Base-by-base conservation (phyloP, 2,113 vertebrate species). In the Paralichthys olivaceus region DNA sequence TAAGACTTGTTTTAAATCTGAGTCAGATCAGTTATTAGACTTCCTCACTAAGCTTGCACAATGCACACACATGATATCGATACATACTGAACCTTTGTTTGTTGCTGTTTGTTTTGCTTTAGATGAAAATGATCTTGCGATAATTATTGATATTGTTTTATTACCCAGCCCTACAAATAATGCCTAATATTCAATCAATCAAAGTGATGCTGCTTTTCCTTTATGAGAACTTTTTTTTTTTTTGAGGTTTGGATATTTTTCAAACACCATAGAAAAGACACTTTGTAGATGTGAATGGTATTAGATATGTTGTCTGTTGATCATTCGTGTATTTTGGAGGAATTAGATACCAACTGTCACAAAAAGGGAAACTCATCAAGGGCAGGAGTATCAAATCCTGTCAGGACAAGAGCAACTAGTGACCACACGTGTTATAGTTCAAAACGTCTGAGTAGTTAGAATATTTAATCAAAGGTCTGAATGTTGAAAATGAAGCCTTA, bases 401-500 rank as follows among this genome's bases (percentile, higher is more conserved):
- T 45, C 55, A 68, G 43, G 80, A 34, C 37, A 49, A 57, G 19
- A 72, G 13, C 7, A 68, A 64, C 20, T 20, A 15, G 53, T 63
- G 60, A 53, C 40, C 29, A 47, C 74, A 60, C 55, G 25, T 40
- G 20, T 4, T 26, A 1, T 43, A 20, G 6, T 14, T 19, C 1
- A 40, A 15, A 1, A 49, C 56, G 9, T 55, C 1, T 66, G 26
- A 61, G 28, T 57, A 20, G 63, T 51, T 61, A 47, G 43, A 19
- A 47, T 40, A 47, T 47, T 15, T 17, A n/a, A 12, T 14, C 45
- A 8, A 51, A 62, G 34, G 28, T 58, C 20, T 84, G 49, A 65
- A 77, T 72, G 69, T 76, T 82, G 60, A 65, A 80, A 78, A 71
- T 68, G 13, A 90, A 91, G 84, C 90, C 86, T 84, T 90, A 77